Base-by-base conservation (phyloP, 2,113 vertebrate genomes). In the Physeter macrocephalus region DNA sequence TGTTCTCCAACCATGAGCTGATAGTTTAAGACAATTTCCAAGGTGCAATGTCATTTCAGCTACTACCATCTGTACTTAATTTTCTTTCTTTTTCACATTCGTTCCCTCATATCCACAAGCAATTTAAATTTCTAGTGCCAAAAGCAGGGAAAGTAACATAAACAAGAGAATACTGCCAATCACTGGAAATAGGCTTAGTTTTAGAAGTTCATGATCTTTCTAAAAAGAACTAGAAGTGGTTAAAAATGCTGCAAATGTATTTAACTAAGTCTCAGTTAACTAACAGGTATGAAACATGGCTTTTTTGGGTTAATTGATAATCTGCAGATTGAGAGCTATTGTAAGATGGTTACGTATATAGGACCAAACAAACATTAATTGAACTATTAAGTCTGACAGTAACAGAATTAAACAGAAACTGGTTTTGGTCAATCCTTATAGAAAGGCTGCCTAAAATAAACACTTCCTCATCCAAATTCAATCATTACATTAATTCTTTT, bases 371-470 rank as follows among this genome's bases (percentile, higher is more conserved):
- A 82, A 74, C 3, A 43, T 64, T 88, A 59, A 57, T 0, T 46
- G 34, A 88, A 57, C 57, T 36, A 84, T 75, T 59, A 93, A 88
- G 15, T 77, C 43, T 66, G 36, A 75, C 5, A 67, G 17, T 52
- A 89, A 84, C 27, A 95, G 3, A 88, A 27, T 14, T 77, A 77
- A 74, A 62, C 25, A 77, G 15, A 93, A 83, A 77, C 10, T 36
- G 1, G 9, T 66, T n/a, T 61, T 43, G 25, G 27, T 83, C 21
- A n/a, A 61, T 34, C 20, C 17, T 89, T 84, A 93, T 69, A 83
- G 59, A 69, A 95, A 87, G 88, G 88, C 54, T 87, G 31, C 43
- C 66, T 41, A 95, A 86, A 86, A 93, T 80, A 88, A 62, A 94
- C 57, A 39, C 6, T n/a, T 83, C 15, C n/a, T 15, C 39, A 66